Base-by-base conservation (phyloP, 2,797 vertebrate species). In the Acanthurus leucopareius region DNA sequence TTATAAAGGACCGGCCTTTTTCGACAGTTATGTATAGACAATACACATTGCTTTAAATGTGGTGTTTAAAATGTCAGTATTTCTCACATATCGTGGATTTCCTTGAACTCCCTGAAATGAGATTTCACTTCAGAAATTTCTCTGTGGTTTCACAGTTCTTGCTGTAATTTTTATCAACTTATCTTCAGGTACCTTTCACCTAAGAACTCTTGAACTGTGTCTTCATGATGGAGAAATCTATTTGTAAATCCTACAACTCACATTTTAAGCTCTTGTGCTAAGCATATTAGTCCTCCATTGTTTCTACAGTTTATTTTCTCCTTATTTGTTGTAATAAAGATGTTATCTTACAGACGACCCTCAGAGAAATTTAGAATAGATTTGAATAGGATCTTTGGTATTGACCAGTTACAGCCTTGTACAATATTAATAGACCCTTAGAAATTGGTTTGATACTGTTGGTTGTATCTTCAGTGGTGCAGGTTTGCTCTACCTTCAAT, bases 1-100 rank as follows among this genome's bases (percentile, higher is more conserved):
- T 20, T 79, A 61, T 75, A 22, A 22, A 60, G 35, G 71, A 75
- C 65, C 77, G 68, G 47, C 80, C 69, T 82, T 63, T 70, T 82
- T 79, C 42, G 42, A 77, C 74, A 74, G 47, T 68, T 63, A 80
- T 80, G 38, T 75, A 80, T 68, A 89, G 51, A 72, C 66, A 83
- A 69, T 85, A 90, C 87, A 92, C 87, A 93, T 89, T 92, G 78
- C 84, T 88, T 86, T 88, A 86, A 93, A 91, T 90, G 91, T 93
- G 88, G 69, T 85, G 80, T 80, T 80, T 78, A 75, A 86, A 84
- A 77, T 75, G 69, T 89, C 75, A 84, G 70, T 81, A 64, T 86
- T 86, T 83, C 65, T 84, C 81, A 86, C 52, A 78, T 69, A 60
- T 62, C 70, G 69, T 82, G 66, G 59, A 73, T 85, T 86, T 86